Evolutionary conservation across 2,797 vertebrate species (phyloP).

Genomic region (Gambelia wislizenii): DNA sequence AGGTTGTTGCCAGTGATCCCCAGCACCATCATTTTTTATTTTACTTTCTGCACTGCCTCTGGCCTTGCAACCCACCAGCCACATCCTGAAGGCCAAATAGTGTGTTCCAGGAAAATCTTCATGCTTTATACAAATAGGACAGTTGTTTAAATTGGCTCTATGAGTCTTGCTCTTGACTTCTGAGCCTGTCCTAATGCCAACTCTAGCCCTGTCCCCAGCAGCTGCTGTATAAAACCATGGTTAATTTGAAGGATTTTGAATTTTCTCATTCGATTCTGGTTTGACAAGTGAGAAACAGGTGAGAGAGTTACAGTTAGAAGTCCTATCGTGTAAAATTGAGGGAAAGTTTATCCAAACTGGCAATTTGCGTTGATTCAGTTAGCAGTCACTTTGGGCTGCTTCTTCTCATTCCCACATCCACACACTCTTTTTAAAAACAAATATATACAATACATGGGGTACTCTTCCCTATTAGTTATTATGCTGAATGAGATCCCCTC

Average conservation of each 20-base stretch:
- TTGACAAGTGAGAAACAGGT: not conserved
- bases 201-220: not conserved
- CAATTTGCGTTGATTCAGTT: too few relatives aligned
- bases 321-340: not conserved
- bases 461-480: too few relatives aligned
- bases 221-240: not conserved
- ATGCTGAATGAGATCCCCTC: too few relatives aligned
- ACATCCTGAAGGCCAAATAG: not conserved
- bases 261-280: not conserved
- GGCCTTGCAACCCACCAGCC: not conserved
- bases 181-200: not conserved
- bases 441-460: too few relatives aligned
- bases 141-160: not conserved
- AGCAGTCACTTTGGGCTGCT: too few relatives aligned
- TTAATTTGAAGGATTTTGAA: not conserved
- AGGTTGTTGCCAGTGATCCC: not conserved
- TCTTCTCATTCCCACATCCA: too few relatives aligned
- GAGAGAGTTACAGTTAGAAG: not conserved
- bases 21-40: not conserved
- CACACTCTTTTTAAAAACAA: too few relatives aligned
- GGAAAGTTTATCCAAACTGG: too few relatives aligned
- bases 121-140: not conserved
- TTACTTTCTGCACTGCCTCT: not conserved
- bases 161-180: not conserved
- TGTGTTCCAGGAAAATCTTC: not conserved